Evolutionary conservation across 2,797 vertebrate genomes (phyloP).

Genomic region (Acomys russatus): DNA sequence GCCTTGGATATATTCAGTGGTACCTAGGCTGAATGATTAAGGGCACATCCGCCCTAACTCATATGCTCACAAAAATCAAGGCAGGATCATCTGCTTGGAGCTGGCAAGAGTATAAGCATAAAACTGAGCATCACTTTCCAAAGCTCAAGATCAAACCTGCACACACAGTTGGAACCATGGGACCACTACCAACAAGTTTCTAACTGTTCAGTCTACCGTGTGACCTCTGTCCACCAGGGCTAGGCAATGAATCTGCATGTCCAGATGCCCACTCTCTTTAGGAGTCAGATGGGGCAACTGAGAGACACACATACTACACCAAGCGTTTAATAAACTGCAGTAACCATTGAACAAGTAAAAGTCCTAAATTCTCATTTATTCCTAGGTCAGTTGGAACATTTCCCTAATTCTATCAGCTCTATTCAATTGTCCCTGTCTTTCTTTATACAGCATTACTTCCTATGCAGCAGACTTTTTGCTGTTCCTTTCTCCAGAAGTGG

Average conservation of each 20-base stretch:
- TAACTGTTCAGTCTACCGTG: background rate
- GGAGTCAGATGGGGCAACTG: background rate
- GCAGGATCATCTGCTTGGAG: background rate
- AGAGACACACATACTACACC: background rate
- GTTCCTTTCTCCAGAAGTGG: slow-evolving; percentile 38
- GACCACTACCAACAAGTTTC: background rate
- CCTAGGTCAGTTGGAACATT: background rate
- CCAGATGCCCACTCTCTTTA: background rate
- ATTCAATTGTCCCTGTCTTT: background rate
- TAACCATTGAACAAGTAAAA: background rate
- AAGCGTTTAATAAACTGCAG: background rate
- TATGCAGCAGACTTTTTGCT: background rate
- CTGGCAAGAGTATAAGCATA: background rate
- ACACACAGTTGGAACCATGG: background rate
- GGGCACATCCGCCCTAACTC: background rate
- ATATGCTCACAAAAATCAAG: slow-evolving; percentile 37
- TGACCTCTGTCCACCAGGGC: background rate
- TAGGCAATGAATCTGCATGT: background rate
- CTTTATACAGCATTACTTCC: background rate
- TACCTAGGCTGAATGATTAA: background rate
- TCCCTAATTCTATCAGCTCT: slow-evolving; percentile 4
- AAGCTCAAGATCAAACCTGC: background rate
- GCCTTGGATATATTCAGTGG: background rate
- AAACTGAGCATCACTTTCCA: background rate
- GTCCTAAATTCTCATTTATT: slow-evolving; percentile 26